Evolutionary conservation across 2,113 vertebrate species (phyloP).

Genomic region (Bubo blakistoni): DNA sequence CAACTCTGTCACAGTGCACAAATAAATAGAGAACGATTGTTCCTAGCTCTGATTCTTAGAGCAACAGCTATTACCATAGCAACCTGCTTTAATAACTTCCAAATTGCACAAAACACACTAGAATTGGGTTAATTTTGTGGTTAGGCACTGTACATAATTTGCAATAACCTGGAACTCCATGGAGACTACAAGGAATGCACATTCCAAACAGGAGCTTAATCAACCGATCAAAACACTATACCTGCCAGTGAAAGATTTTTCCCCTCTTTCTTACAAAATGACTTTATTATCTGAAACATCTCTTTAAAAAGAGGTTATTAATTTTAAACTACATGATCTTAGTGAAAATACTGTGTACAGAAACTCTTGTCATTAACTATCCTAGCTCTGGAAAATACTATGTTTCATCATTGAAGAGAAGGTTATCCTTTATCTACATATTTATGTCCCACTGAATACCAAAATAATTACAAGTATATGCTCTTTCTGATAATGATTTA

Average conservation of each 20-base stretch:
- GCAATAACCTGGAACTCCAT: not conserved
- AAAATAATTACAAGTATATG: not conserved
- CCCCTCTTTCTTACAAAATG: not conserved
- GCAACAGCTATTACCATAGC: conserved; percentile 40
- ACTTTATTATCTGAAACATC: not conserved
- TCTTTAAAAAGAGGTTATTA: not conserved
- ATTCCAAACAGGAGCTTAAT: not conserved
- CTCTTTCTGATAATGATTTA: not conserved
- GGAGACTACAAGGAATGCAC: not conserved
- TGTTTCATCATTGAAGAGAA: not conserved
- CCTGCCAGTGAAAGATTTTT: not conserved
- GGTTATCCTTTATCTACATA: not conserved
- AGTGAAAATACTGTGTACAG: not conserved
- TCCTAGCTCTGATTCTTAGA: conserved; percentile 11
- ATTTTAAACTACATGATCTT: not conserved
- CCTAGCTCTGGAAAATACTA: not conserved
- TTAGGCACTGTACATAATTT: not conserved
- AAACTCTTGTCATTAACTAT: not conserved
- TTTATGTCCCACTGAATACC: not conserved
- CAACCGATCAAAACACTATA: not conserved
- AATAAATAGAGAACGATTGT: not conserved
- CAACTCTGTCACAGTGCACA: not conserved
- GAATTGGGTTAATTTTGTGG: conserved; percentile 42
- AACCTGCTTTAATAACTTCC: conserved; percentile 45
- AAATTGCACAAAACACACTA: conserved; percentile 3